Percentiles rank a stretch among this genome's conserved stretches.
phyloP scores from a whole-genome alignment of 2,888 invertebrate species.

The Amphipoea oculea region DNA sequence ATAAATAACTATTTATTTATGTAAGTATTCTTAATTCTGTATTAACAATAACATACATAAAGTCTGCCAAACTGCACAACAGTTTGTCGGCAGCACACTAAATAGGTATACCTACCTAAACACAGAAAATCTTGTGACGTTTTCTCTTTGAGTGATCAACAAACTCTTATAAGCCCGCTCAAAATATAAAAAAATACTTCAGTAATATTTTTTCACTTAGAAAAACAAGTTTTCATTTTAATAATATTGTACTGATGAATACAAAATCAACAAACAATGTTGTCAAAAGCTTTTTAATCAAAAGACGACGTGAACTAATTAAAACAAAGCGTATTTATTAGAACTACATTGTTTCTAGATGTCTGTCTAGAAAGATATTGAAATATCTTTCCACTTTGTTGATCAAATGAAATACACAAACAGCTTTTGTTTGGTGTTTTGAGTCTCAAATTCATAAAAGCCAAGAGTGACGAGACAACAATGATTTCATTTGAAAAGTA shows the following conservation, averaged over 20 bases:
- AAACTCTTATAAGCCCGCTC: too few species aligned
- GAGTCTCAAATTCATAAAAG: neutral
- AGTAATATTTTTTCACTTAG: neutral
- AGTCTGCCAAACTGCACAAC: too few species aligned
- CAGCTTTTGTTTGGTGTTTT: constrained; percentile 13
- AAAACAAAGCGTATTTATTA: constrained; percentile 42
- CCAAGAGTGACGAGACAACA: neutral
- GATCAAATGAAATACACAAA: constrained; percentile 36
- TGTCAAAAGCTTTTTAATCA: constrained; percentile 41
- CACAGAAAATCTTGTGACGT: neutral
- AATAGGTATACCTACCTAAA: neutral
- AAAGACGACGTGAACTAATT: constrained; percentile 54
- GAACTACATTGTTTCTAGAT: constrained; percentile 43
- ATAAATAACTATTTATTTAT: too few species aligned
- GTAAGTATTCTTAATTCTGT: too few species aligned
- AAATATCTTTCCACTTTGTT: constrained; percentile 57
- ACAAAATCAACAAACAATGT: constrained; percentile 34
- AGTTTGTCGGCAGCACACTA: too few species aligned
- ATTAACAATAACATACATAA: too few species aligned
- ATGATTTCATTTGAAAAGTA: constrained; percentile 1
- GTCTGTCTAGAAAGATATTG: constrained; percentile 35
- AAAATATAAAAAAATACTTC: too few species aligned
- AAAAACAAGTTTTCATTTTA: constrained; percentile 4
- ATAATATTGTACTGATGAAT: constrained; percentile 3
- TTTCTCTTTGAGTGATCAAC: neutral